Evolutionary conservation across 2,888 invertebrate species (phyloP), one percentile per base, ranked within the genome.

Genomic region (Parnassius mnemosyne): DNA sequence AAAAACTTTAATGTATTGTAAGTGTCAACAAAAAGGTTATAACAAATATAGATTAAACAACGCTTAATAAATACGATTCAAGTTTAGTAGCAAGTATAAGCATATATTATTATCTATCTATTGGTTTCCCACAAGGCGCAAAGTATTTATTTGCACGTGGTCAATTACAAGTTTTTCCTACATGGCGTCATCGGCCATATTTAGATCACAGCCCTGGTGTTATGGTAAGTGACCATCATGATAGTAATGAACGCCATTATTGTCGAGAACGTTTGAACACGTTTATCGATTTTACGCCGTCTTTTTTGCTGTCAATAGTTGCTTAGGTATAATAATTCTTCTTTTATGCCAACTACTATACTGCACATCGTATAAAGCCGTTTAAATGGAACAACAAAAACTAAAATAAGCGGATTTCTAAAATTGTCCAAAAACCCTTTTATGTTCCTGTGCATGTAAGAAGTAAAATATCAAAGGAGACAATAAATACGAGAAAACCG

Each of bases 91-190:
- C n/a, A 11, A 44, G 10, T 11, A 44, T 20, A 20, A 2, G 3
- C 20, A 20, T 20, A 20, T 11, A 10, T 9, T 20, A 49, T 13
- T 42, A 50, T 50, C 56, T 46, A 53, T 53, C 56, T 46, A 53
- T 53, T 43, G 20, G n/a, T 57, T 41, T 12, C 13, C 51, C 41
- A 41, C 57, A 53, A 53, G 57, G 53, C 53, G 49, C 49, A 41
- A 61, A 66, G 64, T 64, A 66, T 66, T 67, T 64, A 66, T 66
- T 67, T 67, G 68, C 71, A 71, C 71, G 71, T 71, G 71, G 66
- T 63, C 58, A 68, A 71, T 66, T 69, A 63, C 57, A 68, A 66
- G 57, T 64, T 65, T 46, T 63, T 66, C 67, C 66, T 68, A 66
- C n/a, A 65, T 68, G 68, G 61, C 64, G 65, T 69, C 65, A 69